Conservation (phyloP, 2,888 invertebrate species). For the Caenorhabditis wallacei region DNA sequence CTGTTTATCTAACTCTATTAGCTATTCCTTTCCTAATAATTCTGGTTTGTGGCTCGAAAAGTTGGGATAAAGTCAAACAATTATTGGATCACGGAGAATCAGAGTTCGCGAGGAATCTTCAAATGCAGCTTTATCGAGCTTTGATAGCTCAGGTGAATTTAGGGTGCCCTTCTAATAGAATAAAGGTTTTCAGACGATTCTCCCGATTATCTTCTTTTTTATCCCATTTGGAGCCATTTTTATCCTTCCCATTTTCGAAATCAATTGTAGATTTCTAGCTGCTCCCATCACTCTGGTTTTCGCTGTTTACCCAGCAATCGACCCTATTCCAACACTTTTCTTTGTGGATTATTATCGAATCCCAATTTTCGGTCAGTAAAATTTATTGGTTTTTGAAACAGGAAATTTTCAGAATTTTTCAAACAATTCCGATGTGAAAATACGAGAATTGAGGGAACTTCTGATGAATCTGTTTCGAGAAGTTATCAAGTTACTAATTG, state of each 20-base stretch:
- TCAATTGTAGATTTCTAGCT: constrained; percentile 11
- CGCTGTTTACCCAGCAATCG: constrained; percentile 40
- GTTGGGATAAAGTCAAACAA: constrained; percentile 25
- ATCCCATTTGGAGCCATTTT: constrained; percentile 36
- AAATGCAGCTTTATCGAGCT: constrained; percentile 53
- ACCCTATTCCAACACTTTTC: constrained; percentile 35
- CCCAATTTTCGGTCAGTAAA: constrained; percentile 19
- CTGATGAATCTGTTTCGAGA: constrained; percentile 8
- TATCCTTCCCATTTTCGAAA: constrained; percentile 9
- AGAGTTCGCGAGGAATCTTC: constrained; percentile 33
- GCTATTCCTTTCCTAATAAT: constrained; percentile 28
- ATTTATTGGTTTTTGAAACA: background rate
- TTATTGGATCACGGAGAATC: constrained; percentile 45
- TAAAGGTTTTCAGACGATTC: constrained; percentile 11
- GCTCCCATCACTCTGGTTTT: constrained; percentile 27
- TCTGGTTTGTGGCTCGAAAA: constrained; percentile 26
- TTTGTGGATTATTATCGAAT: constrained; percentile 36
- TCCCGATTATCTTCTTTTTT: constrained; percentile 29
- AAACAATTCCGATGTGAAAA: background rate
- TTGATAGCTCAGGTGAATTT: constrained; percentile 55
- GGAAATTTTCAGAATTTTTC: background rate
- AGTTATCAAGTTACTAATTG: background rate
- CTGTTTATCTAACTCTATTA: constrained; percentile 7
- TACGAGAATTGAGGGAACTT: constrained; percentile 1
- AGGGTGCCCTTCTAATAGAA: background rate